These are phyloP conservation scores for Metalampra italica DNA, from an alignment of 2,888 invertebrate genomes.

Conservation along the genomic window DNA sequence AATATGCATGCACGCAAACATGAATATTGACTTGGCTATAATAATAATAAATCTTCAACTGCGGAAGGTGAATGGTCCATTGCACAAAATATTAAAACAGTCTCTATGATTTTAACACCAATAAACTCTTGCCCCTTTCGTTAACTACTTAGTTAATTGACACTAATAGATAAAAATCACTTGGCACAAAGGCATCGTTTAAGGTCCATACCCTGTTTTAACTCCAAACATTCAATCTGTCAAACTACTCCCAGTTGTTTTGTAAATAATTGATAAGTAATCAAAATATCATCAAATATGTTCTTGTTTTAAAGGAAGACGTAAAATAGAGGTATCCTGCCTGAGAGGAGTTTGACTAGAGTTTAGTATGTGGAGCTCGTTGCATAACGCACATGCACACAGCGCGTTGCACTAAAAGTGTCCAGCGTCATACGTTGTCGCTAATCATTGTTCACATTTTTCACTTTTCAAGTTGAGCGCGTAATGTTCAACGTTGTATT, in stretches of 20 bases:
- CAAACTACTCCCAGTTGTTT: constrained; percentile 67
- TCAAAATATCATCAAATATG: constrained; percentile 18
- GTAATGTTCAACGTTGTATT: constrained; percentile 63
- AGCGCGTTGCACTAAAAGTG: constrained; percentile 44
- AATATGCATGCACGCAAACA: constrained; percentile 34
- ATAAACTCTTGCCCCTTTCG: constrained; percentile 62
- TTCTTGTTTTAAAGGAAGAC: constrained; percentile 56
- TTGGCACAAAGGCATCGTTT: constrained; percentile 75
- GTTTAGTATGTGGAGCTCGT: constrained; percentile 60
- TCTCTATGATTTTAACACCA: constrained; percentile 61
- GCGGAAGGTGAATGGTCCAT: constrained; percentile 47
- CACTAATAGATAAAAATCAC: constrained; percentile 74
- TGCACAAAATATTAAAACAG: constrained; percentile 69
- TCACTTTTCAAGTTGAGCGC: constrained; percentile 73
- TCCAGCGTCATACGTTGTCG: constrained; percentile 29
- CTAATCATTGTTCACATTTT: constrained; percentile 75
- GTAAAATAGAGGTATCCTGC: constrained; percentile 48
- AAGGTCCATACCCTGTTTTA: constrained; percentile 75
- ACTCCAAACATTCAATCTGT: constrained; percentile 64
- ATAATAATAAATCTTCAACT: constrained; percentile 32
- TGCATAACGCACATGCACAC: constrained; percentile 32
- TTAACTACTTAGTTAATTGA: constrained; percentile 73
- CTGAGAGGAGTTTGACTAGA: constrained; percentile 74
- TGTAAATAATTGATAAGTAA: constrained; percentile 19
- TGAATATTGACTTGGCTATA: constrained; percentile 52